Base-by-base conservation (phyloP, 2,888 invertebrate species). In the Tiliacea citrago region DNA sequence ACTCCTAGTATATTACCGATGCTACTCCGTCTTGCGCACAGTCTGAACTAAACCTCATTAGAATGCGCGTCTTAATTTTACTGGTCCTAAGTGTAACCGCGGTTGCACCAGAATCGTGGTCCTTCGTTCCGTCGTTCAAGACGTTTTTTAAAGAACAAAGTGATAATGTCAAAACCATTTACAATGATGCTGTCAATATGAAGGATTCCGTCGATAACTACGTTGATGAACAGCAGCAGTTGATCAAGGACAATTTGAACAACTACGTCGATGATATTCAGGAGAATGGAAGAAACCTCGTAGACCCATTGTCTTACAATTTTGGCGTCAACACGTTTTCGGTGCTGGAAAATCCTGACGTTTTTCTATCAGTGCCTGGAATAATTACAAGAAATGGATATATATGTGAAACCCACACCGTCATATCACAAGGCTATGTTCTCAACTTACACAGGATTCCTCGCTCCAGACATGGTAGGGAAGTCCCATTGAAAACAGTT, bases 361-460 rank as follows among this genome's bases (percentile, higher is more conserved):
- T 91, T 5, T 78, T 86, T 29, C 83, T 96, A 24, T 88, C 94
- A 42, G 95, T 96, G 5, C 95, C 96, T 5, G 92, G 94, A 7
- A 93, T 95, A 16, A 91, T 96, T 6, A 84, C 89, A 24, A 92
- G 97, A 62, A 96, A 97, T 79, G 98, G 97, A 57, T 98, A 98
- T 91, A 94, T 96, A 0, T 97, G 97, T 42, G 98, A 98, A 93
- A 97, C 97, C 0, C 98, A 98, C 88, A 95, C 96, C 0, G 97
- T 98, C 0, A 92, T 96, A 75, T 99, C 99, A 58, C 98, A 99
- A 94, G 99, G 98, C 0, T 99, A 98, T 92, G 94, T 99, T 24
- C 94, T 99, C 62, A 97, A 97, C 55, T 83, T 99, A 65, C 99
- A 99, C 89, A 97, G 99, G 72, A 98, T 99, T 85, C 98, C 98